These are phyloP conservation scores for Podarcis siculus DNA, from an alignment of 2,797 vertebrate genomes.

Conservation along the genomic window DNA sequence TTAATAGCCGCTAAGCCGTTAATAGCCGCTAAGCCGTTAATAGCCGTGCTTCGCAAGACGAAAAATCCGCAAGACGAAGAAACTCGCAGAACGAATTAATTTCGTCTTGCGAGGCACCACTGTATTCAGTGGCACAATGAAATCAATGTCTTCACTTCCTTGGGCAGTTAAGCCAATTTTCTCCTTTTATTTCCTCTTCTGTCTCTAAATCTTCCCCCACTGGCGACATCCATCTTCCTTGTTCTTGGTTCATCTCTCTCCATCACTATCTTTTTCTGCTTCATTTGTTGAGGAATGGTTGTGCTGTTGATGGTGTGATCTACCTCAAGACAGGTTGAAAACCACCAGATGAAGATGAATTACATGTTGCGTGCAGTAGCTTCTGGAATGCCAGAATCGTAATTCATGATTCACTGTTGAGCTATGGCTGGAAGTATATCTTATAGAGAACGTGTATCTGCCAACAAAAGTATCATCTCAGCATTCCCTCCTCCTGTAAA, in stretches of 20 bases:
- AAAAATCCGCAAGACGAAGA: too few species aligned
- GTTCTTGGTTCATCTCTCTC: background rate
- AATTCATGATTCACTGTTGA: background rate
- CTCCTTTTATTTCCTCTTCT: background rate
- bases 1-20: too few species aligned
- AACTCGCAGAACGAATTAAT: too few species aligned
- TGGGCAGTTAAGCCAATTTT: background rate
- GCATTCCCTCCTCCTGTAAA: background rate
- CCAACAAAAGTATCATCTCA: background rate
- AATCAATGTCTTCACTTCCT: background rate
- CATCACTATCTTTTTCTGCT: background rate
- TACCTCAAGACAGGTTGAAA: background rate
- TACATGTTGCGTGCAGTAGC: background rate
- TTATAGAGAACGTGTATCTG: background rate
- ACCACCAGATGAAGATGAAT: background rate
- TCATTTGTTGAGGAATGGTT: background rate
- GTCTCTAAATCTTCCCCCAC: background rate
- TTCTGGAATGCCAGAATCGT: background rate
- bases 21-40: too few species aligned
- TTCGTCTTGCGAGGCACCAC: too few species aligned
- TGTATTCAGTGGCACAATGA: background rate
- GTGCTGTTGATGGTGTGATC: background rate
- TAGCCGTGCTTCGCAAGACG: too few species aligned
- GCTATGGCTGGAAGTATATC: background rate
- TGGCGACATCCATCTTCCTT: background rate